phyloP scores from a whole-genome alignment of 1,140 invertebrate species.

The Lordiphosa clarofinis region DNA sequence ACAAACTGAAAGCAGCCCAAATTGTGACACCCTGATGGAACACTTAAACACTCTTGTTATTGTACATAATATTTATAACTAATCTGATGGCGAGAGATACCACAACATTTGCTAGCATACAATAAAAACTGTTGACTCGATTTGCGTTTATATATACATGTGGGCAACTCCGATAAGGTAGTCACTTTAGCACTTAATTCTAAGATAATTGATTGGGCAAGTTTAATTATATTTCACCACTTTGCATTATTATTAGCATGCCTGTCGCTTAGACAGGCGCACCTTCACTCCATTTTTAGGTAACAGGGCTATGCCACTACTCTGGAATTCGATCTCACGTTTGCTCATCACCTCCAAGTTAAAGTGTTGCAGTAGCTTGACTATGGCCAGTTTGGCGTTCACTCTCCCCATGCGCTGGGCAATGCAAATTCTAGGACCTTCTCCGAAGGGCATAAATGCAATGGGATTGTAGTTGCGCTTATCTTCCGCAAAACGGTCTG shows the following conservation, averaged over 20 bases:
- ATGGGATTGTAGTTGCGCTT: constrained; percentile 69
- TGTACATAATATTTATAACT: constrained; percentile 19
- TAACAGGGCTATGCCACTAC: constrained; percentile 39
- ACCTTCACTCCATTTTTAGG: constrained; percentile 60
- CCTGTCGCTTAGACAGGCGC: constrained; percentile 46
- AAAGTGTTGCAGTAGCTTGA: constrained; percentile 59
- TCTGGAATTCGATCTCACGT: constrained; percentile 39
- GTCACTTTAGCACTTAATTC: not conserved
- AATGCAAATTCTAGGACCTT: constrained; percentile 83
- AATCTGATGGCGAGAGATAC: constrained; percentile 22
- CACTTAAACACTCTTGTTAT: constrained; percentile 14
- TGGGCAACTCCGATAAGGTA: constrained; percentile 21
- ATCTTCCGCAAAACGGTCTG: constrained; percentile 82
- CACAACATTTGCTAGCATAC: constrained; percentile 47
- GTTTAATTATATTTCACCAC: constrained; percentile 21
- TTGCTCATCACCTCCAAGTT: constrained; percentile 54
- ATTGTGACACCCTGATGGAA: constrained; percentile 8
- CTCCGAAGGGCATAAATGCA: constrained; percentile 85
- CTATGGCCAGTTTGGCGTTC: constrained; percentile 53
- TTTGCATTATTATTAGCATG: constrained; percentile 1
- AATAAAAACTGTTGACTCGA: constrained; percentile 57
- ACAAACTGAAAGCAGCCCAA: not conserved
- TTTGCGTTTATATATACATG: constrained; percentile 2
- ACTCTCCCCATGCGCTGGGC: constrained; percentile 58
- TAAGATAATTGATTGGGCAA: not conserved